Base-by-base conservation (phyloP, 1,140 invertebrate genomes). In the Drosophila gunungcola region DNA sequence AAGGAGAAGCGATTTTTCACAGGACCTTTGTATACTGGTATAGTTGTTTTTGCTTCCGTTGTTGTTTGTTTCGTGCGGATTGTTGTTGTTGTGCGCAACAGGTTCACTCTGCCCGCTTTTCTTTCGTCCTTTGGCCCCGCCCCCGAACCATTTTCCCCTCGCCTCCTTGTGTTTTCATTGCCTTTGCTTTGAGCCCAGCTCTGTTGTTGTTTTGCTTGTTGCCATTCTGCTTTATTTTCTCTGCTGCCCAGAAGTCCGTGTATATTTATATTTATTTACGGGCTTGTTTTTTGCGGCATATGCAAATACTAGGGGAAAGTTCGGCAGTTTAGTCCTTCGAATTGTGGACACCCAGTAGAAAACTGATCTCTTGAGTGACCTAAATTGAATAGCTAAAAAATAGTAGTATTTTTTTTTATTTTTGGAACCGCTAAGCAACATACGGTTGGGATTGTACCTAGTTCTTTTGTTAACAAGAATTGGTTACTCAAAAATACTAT, bases 31-130 rank as follows among this genome's bases (percentile, higher is more conserved):
- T 53, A n/a, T 53, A n/a, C 41, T 48, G 46, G 52, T 63, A 48
- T 63, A 65, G 54, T 39, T 68, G 13, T 57, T 56, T 25, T 27
- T 54, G 53, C 39, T 67, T 68, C 65, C 64, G 29, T 67, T 57
- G 65, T 58, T 85, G 56, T 73, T 85, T 62, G 69, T 58, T 61
- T 79, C 52, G 57, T 58, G 58, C 43, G 41, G 27, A 13, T 76
- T 68, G 48, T 68, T 77, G 68, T 75, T 72, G 72, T 78, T 55
- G 58, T 74, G 73, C 57, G 84, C 84, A 88, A 88, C 84, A 88
- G 84, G 84, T 88, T 88, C 77, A 88, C 41, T 46, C 41, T 64
- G 51, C 53, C 54, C 7, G 54, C 38, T 13, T 29, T 36, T 7
- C 25, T 34, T 60, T 60, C 13, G 54, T 46, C 32, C 62, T n/a